A percentile compares a stretch with the other conserved stretches of the same genome.
phyloP scores from a whole-genome alignment of 2,113 vertebrate genomes.

The Thunnus maccoyii region DNA sequence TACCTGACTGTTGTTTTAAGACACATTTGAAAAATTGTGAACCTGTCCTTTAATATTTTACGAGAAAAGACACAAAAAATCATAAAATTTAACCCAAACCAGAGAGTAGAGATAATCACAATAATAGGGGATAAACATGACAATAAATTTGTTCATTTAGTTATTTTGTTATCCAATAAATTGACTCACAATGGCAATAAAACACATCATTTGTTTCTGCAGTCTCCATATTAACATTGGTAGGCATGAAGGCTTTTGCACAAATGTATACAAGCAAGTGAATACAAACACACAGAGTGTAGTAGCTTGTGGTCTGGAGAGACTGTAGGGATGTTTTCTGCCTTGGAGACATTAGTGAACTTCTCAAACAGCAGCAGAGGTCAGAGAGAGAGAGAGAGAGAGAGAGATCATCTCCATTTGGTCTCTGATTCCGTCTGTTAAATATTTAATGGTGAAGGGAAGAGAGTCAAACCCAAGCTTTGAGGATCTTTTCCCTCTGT shows the following conservation, averaged over 20 bases:
- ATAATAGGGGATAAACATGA: not conserved
- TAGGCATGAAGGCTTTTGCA: not conserved
- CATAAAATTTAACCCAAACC: no score
- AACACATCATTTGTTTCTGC: not conserved
- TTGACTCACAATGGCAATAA: not conserved
- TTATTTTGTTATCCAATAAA: not conserved
- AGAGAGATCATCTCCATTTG: slow-evolving; percentile 48
- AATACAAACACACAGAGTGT: no score
- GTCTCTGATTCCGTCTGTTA: slow-evolving; percentile 62
- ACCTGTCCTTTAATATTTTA: not conserved
- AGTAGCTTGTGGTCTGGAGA: not conserved
- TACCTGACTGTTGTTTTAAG: no score
- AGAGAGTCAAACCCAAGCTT: slow-evolving; percentile 39
- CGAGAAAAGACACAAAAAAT: not conserved
- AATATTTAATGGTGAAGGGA: slow-evolving; percentile 70
- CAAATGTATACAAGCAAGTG: not conserved
- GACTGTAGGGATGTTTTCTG: slow-evolving; percentile 5
- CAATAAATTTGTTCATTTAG: not conserved
- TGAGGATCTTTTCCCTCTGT: slow-evolving; percentile 25
- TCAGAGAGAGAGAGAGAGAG: slow-evolving; percentile 34
- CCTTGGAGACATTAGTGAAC: slow-evolving; percentile 42
- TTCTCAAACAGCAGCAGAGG: slow-evolving; percentile 58
- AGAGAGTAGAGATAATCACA: no score
- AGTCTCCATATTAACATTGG: not conserved
- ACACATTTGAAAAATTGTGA: no score